These are phyloP conservation scores for Enhydra lutris DNA, from an alignment of 2,113 vertebrate genomes.

Conservation along the genomic window DNA sequence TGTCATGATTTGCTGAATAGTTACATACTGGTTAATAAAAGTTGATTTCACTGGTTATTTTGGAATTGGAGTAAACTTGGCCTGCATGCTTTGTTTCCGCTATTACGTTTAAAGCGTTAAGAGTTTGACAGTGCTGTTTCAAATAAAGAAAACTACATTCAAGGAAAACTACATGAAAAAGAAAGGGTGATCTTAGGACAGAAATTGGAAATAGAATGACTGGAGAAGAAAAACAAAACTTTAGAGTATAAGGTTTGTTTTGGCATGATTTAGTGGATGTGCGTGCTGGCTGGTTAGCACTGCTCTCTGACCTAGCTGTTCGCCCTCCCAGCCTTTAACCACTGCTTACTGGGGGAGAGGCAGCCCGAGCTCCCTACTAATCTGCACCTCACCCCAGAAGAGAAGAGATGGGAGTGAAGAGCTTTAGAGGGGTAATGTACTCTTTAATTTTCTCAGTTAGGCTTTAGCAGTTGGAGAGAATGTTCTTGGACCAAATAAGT, in stretches of 20 bases:
- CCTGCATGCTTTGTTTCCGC: slow-evolving; percentile 75
- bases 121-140: slow-evolving; percentile 84
- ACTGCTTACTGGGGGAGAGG: background rate
- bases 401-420: background rate
- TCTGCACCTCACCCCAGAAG: background rate
- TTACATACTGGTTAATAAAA: background rate
- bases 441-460: background rate
- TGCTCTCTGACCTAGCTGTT: background rate
- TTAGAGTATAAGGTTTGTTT: slow-evolving; percentile 95
- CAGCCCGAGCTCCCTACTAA: background rate
- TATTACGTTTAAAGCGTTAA: slow-evolving; percentile 82
- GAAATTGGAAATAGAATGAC: slow-evolving; percentile 88
- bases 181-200: slow-evolving; percentile 89
- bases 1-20: background rate
- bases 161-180: slow-evolving; percentile 88
- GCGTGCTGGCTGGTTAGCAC: background rate
- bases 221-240: slow-evolving; percentile 94
- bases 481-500: background rate
- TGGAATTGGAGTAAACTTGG: background rate
- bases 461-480: background rate
- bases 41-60: background rate
- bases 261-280: fast-evolving
- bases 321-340: background rate
- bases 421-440: background rate
- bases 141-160: slow-evolving; percentile 87